Percentiles rank a stretch among this genome's conserved stretches.
Evolutionary conservation across 2,888 invertebrate genomes (phyloP).

Genomic region (Tupiocoris notatus): DNA sequence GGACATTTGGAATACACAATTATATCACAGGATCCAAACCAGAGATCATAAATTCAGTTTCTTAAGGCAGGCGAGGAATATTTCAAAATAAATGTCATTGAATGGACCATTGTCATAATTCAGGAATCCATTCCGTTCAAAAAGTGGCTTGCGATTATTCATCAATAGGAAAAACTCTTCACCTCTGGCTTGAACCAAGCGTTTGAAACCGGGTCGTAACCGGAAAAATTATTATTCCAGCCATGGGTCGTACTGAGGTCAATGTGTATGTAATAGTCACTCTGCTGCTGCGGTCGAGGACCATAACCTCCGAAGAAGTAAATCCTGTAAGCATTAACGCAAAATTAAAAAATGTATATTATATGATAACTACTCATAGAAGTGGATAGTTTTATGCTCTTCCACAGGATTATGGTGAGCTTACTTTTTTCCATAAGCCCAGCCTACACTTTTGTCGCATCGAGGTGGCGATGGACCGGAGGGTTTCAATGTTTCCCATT

Average conservation of each 20-base stretch:
- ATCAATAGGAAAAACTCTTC: neutral
- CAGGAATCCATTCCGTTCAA: no score
- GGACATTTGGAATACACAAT: no score
- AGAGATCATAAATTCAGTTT: no score
- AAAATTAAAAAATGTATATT: no score
- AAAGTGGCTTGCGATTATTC: no score
- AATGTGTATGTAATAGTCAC: neutral
- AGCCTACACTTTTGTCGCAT: slow-evolving; percentile 51
- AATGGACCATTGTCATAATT: no score
- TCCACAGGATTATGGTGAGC: no score
- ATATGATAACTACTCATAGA: no score
- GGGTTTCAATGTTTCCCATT: slow-evolving; percentile 49
- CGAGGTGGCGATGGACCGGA: slow-evolving; percentile 48
- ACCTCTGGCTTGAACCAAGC: slow-evolving; percentile 40
- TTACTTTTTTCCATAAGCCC: slow-evolving; percentile 51
- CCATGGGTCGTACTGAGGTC: slow-evolving; percentile 48
- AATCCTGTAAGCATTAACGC: slow-evolving; percentile 49
- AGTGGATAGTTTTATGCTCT: no score
- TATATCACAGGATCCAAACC: no score
- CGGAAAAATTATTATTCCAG: slow-evolving; percentile 53
- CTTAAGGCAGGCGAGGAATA: no score
- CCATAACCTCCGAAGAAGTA: slow-evolving; percentile 53
- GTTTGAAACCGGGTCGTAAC: slow-evolving; percentile 49
- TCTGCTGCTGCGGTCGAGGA: slow-evolving; percentile 42
- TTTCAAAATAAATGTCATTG: no score